Base-by-base conservation (phyloP, 2,888 invertebrate genomes). In the Aleiodes alternator region DNA sequence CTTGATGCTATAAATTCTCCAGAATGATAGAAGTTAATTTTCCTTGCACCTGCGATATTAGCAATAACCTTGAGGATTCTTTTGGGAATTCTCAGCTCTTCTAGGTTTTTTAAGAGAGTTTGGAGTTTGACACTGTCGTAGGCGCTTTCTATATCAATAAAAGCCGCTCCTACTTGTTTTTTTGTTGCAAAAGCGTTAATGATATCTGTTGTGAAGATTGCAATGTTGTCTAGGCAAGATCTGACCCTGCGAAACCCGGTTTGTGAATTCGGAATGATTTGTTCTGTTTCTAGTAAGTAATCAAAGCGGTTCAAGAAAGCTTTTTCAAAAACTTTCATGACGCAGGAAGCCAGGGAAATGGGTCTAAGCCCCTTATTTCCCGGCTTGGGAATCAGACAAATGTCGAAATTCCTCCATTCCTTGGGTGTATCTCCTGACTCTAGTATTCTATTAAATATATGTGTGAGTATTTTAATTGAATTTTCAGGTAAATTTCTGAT, bases 141-240 rank as follows among this genome's bases (percentile, higher is more conserved):
- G 0, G 77, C 78, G 5, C 77, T 76, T 59, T 78, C 70, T 4
- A 80, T 55, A 14, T 80, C 80, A 1, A 80, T 6, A 16, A 79
- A 73, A 74, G n/a, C 48, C 0, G 34, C 70, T 4, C 64, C 75
- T 3, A 72, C 11, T 6, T 12, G 31, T 9, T 76, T 51, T 3
- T 64, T 69, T 14, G 73, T 31, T 29, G 55, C 56, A 12, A 75
- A 73, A 0, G 68, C 51, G 53, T 76, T 76, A 4, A 72, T 61
- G 0, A 73, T 51, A n/a, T 78, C 76, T 4, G 76, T 73, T 4
- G 72, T 70, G 1, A 78, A 48, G 0, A 72, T n/a, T 0, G 74
- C 66, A 0, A 77, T 38, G 53, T 76, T 76, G 51, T 79, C 77
- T 1, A 11, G 14, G 7, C 76, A 76, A 0, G 77, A 79, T 38